phyloP scores from a whole-genome alignment of 1,140 invertebrate genomes.

The Drosophila sturtevanti region DNA sequence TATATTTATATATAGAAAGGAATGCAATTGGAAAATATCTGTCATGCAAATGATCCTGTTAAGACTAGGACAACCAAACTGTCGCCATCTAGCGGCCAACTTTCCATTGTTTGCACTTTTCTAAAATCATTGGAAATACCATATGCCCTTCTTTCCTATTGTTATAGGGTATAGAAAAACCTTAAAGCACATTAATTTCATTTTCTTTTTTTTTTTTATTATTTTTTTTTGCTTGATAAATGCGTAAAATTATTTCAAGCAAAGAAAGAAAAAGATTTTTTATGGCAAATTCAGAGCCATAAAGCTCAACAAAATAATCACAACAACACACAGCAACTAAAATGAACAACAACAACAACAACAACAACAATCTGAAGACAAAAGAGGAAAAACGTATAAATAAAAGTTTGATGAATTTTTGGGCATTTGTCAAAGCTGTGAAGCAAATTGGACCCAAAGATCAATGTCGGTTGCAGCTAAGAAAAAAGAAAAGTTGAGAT shows the following conservation, averaged over 20 bases:
- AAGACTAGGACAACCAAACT: too few species aligned
- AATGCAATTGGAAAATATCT: too few species aligned
- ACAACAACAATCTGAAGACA: not conserved
- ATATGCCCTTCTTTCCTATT: not conserved
- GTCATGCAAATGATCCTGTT: too few species aligned
- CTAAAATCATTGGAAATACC: too few species aligned
- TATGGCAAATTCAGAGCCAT: conserved; percentile 52
- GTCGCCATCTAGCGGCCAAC: too few species aligned
- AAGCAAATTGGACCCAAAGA: conserved; percentile 47
- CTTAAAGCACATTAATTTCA: conserved; percentile 50
- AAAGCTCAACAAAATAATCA: conserved; percentile 24
- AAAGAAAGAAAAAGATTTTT: conserved; percentile 32
- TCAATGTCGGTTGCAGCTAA: conserved; percentile 31
- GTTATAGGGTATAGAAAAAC: conserved; percentile 7
- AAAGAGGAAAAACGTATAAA: conserved; percentile 57
- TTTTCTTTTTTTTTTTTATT: conserved; percentile 22
- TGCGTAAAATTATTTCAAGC: conserved; percentile 63
- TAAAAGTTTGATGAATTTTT: conserved; percentile 63
- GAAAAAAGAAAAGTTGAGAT: not conserved
- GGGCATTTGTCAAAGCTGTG: conserved; percentile 62
- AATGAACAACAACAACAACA: not conserved
- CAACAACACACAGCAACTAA: conserved; percentile 12
- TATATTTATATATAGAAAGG: too few species aligned
- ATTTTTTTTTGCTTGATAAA: conserved; percentile 33
- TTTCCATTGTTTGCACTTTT: too few species aligned